Base-by-base conservation (phyloP, 53 echinoderm and acorn worm genomes). In the Stichopus horrens region DNA sequence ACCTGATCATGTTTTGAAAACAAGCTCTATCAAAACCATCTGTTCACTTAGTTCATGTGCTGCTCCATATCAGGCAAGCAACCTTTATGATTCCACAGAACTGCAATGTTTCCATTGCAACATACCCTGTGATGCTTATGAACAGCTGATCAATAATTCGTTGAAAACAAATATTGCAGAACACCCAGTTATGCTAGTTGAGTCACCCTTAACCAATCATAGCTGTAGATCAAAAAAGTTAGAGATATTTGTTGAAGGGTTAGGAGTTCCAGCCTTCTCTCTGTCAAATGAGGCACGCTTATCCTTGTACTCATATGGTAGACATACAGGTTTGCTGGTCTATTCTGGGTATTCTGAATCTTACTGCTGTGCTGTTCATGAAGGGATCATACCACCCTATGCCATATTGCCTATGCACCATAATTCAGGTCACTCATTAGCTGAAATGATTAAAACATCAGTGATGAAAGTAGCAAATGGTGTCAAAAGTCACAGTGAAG, bases 271-370 rank as follows among this genome's bases (percentile, higher is more conserved):
- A 8, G 88, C 86, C 4, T 90, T 92, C 16, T 76, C 88, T 66
- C 86, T 94, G 19, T 63, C 74, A 13, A 92, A 85, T 92, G 91
- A 94, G 55, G 89, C 86, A 20, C 13, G 90, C 58, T 65, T 94
- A 86, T 88, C 94, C 5, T 83, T 94, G 55, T 92, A 94, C 54
- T 90, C 94, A n/a, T 65, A 85, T 21, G 94, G 94, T 77, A 76
- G 88, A 14, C 51, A 91, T 55, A 82, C 90, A 66, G 94, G 94
- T 20, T 76, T 94, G 37, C 92, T 94, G 67, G 55, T 94, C 54
- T 74, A 90, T 53, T 94, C 94, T 37, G 90, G 94, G 55, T 86
- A 88, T 57, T 22, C 83, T 8, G 76, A 79, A 8, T 79, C 92
- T 20, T 74, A 75, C 21, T 76, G 89, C 16, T 90, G 90, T 57